These are phyloP conservation scores for Bathynomus jamesi DNA, from an alignment of 1,140 invertebrate species.

Conservation along the genomic window DNA sequence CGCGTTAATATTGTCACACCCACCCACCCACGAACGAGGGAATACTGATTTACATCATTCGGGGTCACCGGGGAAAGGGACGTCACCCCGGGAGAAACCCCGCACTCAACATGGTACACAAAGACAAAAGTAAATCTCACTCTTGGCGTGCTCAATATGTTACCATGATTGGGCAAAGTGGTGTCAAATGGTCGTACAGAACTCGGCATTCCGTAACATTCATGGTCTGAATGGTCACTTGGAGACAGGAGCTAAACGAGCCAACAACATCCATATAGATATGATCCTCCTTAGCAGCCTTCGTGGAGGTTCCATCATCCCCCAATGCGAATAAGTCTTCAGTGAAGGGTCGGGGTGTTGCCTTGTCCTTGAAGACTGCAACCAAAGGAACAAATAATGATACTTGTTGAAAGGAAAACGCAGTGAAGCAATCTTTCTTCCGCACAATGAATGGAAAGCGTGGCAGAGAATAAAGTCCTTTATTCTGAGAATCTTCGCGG, in stretches of 20 bases:
- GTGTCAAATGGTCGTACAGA: slow-evolving; percentile 89
- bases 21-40: no score
- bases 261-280: slow-evolving; percentile 98
- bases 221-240: slow-evolving; percentile 82
- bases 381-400: not conserved
- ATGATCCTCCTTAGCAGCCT: slow-evolving; percentile 67
- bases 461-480: not conserved
- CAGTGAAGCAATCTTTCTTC: not conserved
- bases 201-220: slow-evolving; percentile 91
- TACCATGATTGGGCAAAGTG: slow-evolving; percentile 89
- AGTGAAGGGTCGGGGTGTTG: slow-evolving; percentile 64
- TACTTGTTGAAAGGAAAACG: no score
- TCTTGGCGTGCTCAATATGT: no score
- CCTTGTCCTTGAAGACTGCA: slow-evolving; percentile 79
- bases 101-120: no score
- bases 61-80: no score
- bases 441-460: not conserved
- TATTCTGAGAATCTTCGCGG: no score
- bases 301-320: slow-evolving; percentile 61
- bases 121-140: no score
- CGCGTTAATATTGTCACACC: no score
- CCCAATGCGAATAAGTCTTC: slow-evolving; percentile 57
- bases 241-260: slow-evolving; percentile 97
- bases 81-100: no score
- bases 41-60: no score